Evolutionary conservation across 2,888 invertebrate genomes (phyloP), one percentile per base, ranked within the genome.

Genomic region (Carpatolechia fugitivella): DNA sequence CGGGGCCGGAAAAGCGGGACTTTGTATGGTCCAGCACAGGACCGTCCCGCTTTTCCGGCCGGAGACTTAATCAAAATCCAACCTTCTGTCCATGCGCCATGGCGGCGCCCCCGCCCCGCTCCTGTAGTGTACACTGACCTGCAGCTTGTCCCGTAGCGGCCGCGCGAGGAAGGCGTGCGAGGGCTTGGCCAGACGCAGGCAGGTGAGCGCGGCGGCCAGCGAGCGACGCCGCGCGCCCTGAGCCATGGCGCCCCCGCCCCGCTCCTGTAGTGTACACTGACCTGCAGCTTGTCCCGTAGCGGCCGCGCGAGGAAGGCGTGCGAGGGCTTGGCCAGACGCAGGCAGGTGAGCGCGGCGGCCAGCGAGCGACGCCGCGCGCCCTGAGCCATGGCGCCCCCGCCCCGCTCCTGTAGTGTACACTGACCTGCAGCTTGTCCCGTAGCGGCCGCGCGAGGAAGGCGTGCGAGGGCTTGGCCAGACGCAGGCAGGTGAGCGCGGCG

Each of bases 291-390:
- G 41, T 56, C 31, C 13, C 11, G 1, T n/a, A 4, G 4, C 4
- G 96, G 96, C 57, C 94, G 92, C 5, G 96, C 94, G 58, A 98
- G 95, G 96, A 97, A 98, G 60, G 96, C 94, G 85, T 96, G 95
- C 55, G 94, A 93, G 31, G 93, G 91, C 61, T 93, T 92, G 33
- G 95, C 95, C 29, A 98, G 91, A 51, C 93, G 91, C 65, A 98
- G 87, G 52, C 94, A 93, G 75, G 96, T 96, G 60, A 97, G 92
- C 63, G 96, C 95, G 6, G 95, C 94, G 59, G 97, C 91, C 62
- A 95, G 93, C 76, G 95, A 96, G 69, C 95, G 94, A 10, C 95
- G 95, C 66, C 97, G 96, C 68, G 93, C 93, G 62, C 91, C 91
- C 82, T 68, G 66, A 61, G 52, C 56, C 30, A 10, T n/a, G n/a